Evolutionary conservation across 2,888 invertebrate genomes (phyloP).

Genomic region (Troilus luridus): DNA sequence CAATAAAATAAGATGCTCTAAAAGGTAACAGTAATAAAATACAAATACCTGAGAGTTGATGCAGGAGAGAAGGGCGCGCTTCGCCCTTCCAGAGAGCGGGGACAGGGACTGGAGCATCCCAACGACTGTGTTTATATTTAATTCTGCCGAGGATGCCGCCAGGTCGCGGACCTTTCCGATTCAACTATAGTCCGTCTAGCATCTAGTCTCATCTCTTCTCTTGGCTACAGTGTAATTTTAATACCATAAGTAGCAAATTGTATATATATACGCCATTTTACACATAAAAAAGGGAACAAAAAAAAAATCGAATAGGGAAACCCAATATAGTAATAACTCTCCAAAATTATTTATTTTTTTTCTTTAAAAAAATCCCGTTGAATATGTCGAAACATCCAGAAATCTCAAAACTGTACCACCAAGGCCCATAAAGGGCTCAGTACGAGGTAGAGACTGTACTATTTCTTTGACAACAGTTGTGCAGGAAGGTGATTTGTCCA

Average conservation of each 20-base stretch:
- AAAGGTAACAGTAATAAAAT: not conserved
- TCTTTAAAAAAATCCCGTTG: too few species aligned
- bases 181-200: constrained; percentile 42
- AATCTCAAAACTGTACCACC: too few species aligned
- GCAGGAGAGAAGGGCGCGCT: constrained; percentile 5
- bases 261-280: not conserved
- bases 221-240: not conserved
- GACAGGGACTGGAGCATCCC: constrained; percentile 25
- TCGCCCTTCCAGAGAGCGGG: constrained; percentile 2
- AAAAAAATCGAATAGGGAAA: too few species aligned
- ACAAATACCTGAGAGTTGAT: constrained; percentile 31
- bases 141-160: constrained; percentile 16
- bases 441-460: too few species aligned
- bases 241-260: not conserved
- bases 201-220: not conserved
- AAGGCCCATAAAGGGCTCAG: too few species aligned
- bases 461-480: too few species aligned
- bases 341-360: too few species aligned
- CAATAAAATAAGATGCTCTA: not conserved
- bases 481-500: too few species aligned
- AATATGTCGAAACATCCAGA: too few species aligned
- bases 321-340: too few species aligned
- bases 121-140: constrained; percentile 49
- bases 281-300: too few species aligned
- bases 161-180: constrained; percentile 36